phyloP scores from a whole-genome alignment of 2,888 invertebrate genomes.

The Cephus pulcher region DNA sequence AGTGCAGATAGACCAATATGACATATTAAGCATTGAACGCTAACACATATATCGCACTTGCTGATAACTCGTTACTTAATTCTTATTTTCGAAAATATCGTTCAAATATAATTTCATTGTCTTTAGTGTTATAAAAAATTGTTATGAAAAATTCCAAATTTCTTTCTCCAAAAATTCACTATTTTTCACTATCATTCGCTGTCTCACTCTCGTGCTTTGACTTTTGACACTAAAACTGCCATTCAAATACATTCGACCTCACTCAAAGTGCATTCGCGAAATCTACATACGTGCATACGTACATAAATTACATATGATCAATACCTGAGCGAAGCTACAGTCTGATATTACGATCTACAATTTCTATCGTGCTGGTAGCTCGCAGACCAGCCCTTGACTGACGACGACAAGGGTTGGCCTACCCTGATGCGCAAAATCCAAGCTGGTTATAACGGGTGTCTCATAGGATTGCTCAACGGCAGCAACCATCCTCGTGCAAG shows the following conservation, averaged over 20 bases:
- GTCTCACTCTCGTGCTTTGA: not conserved
- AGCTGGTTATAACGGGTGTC: not conserved
- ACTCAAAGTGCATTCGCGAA: not conserved
- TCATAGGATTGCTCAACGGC: not conserved
- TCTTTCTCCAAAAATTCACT: not conserved
- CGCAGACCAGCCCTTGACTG: not conserved
- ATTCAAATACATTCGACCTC: not conserved
- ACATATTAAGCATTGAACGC: not conserved
- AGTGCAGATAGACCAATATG: too few relatives aligned
- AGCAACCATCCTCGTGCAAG: not conserved
- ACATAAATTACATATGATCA: conserved; percentile 31
- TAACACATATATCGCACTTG: not conserved
- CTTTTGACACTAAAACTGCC: not conserved
- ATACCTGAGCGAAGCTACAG: conserved; percentile 35
- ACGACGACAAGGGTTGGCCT: not conserved
- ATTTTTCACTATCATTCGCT: not conserved
- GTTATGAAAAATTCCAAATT: too few relatives aligned
- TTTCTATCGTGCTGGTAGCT: conserved; percentile 17
- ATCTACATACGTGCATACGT: not conserved
- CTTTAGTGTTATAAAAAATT: too few relatives aligned
- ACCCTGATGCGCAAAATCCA: not conserved
- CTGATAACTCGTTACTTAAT: not conserved
- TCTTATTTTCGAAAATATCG: too few relatives aligned
- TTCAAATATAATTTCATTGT: too few relatives aligned
- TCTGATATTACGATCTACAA: conserved; percentile 33